Percentiles rank a stretch among this genome's conserved stretches.
Evolutionary conservation across 2,888 invertebrate species (phyloP).

Genomic region (Drosophila rellima): DNA sequence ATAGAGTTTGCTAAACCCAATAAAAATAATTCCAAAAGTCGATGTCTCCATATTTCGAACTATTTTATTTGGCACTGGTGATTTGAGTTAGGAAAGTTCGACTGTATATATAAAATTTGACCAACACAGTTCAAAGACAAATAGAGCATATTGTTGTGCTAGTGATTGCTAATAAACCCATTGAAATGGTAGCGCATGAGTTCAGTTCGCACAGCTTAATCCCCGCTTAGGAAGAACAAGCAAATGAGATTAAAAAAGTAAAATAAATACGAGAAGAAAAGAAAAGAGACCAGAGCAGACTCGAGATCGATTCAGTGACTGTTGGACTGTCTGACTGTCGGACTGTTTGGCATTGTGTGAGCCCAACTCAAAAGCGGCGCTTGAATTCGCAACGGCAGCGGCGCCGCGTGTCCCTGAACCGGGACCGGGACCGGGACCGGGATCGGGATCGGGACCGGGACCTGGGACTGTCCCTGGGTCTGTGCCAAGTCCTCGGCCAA

Average conservation of each 20-base stretch:
- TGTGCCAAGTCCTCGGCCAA: conserved; percentile 15
- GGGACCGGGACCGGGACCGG: too few relatives aligned
- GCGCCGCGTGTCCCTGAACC: conserved; percentile 64
- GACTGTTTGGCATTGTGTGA: conserved; percentile 60
- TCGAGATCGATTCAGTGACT: conserved; percentile 43
- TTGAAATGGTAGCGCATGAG: conserved; percentile 39
- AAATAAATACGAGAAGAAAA: conserved; percentile 13
- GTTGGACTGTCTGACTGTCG: neutral
- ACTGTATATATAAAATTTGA: too few relatives aligned
- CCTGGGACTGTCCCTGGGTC: neutral
- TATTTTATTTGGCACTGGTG: too few relatives aligned
- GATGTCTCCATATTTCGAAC: too few relatives aligned
- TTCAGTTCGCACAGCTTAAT: conserved; percentile 44
- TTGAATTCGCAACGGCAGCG: conserved; percentile 80
- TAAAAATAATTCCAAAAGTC: too few relatives aligned
- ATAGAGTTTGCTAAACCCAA: too few relatives aligned
- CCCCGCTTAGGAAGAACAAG: conserved; percentile 9
- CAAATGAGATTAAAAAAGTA: conserved; percentile 4
- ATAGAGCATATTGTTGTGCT: too few relatives aligned
- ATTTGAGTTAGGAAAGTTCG: too few relatives aligned
- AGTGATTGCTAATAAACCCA: neutral
- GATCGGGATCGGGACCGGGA: too few relatives aligned
- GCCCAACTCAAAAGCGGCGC: conserved; percentile 78
- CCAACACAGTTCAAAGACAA: too few relatives aligned
- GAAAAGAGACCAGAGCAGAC: conserved; percentile 38